These are phyloP conservation scores for Leptopilina clavipes DNA, from an alignment of 1,140 invertebrate genomes.

Conservation along the genomic window DNA sequence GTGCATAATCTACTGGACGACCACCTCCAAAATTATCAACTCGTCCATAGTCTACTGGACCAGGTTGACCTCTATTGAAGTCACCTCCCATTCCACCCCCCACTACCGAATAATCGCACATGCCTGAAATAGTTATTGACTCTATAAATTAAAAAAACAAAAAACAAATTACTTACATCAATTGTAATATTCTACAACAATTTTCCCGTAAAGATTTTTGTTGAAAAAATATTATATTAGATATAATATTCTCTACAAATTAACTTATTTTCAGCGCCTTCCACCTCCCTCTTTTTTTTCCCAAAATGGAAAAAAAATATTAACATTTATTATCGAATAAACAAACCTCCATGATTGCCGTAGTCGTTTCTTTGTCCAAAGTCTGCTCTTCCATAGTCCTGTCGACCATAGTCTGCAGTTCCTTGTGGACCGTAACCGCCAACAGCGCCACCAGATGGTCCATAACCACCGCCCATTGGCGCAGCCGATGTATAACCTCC, in stretches of 20 bases:
- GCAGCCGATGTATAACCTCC: constrained; percentile 69
- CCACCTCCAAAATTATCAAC: constrained; percentile 70
- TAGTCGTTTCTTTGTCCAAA: constrained; percentile 70
- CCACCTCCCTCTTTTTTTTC: too few relatives aligned
- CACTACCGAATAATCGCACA: constrained; percentile 62
- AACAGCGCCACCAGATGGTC: constrained; percentile 63
- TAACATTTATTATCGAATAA: too few relatives aligned
- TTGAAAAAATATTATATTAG: too few relatives aligned
- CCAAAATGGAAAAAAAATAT: too few relatives aligned
- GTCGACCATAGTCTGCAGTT: constrained; percentile 68
- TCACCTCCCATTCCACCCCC: constrained; percentile 71
- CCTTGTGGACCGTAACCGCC: constrained; percentile 69
- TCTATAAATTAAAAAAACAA: constrained; percentile 25
- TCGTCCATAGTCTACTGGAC: constrained; percentile 71
- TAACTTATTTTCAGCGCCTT: too few relatives aligned
- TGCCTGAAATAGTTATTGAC: not conserved
- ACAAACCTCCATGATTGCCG: constrained; percentile 60
- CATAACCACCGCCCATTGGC: constrained; percentile 69
- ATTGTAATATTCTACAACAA: not conserved
- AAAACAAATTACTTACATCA: not conserved
- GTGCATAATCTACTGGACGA: constrained; percentile 69
- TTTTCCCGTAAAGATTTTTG: too few relatives aligned
- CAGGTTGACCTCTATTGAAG: constrained; percentile 69
- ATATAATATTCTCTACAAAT: too few relatives aligned
- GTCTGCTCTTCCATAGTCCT: constrained; percentile 69